A percentile compares a stretch with the other conserved stretches of the same genome.
These are phyloP conservation scores for Drosophila paracracens DNA, from an alignment of 2,888 invertebrate genomes.

Conservation along the genomic window DNA sequence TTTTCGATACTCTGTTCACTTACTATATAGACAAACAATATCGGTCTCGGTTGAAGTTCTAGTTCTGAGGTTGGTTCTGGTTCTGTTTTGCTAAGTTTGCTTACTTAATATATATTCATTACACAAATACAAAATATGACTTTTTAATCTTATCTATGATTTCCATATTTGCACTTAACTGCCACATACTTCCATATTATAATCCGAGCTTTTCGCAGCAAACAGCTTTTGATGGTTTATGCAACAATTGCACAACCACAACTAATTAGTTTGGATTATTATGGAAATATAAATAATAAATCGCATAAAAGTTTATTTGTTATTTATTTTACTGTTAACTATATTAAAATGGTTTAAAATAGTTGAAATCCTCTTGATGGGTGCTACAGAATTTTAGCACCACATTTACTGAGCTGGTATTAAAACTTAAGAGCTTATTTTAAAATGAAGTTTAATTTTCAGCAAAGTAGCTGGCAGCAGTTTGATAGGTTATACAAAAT, in stretches of 20 bases:
- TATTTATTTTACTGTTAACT: background rate
- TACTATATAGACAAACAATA: background rate
- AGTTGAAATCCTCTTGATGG: background rate
- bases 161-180: background rate
- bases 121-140: background rate
- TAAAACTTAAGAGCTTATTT: background rate
- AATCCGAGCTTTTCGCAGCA: background rate
- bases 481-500: slow-evolving; percentile 33
- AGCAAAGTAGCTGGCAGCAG: background rate
- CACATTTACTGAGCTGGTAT: background rate
- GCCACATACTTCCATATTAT: background rate
- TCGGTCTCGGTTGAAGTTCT: background rate
- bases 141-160: background rate
- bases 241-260: background rate
- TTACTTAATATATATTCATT: background rate
- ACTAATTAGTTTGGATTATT: background rate
- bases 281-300: background rate
- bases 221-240: background rate
- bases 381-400: background rate
- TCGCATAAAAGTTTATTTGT: background rate
- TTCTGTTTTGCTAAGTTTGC: background rate
- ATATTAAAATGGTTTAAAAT: background rate
- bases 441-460: slow-evolving; percentile 1
- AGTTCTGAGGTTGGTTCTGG: background rate
- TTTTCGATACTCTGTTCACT: no score